Evolutionary conservation across 2,797 vertebrate genomes (phyloP), one percentile per base, ranked within the genome.

Genomic region (Cynopterus sphinx): DNA sequence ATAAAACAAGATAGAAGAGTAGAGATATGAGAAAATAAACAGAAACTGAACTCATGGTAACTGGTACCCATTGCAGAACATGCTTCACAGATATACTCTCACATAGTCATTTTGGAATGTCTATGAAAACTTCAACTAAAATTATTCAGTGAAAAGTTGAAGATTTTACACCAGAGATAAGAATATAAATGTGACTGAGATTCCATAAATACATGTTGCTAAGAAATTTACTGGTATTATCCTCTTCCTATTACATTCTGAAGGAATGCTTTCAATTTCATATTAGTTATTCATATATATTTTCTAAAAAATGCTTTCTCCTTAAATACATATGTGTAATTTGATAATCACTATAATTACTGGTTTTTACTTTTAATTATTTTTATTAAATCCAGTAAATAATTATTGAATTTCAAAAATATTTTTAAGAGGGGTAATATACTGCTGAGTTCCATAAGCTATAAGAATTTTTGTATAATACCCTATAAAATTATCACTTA

Each of bases 401-500:
- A 96, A 61, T 65, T 15, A 78, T 2, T 73, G 7, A 6, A 83
- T 70, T 94, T 84, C 17, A 77, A 71, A 39, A 74, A 84, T 65
- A 82, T 0, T 2, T 95, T 57, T 93, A 59, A 89, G 67, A 75
- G 61, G 51, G 41, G 36, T 91, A 77, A 78, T 36, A 79, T 26
- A 26, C 0, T 0, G 65, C 39, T 33, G 13, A 36, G 87, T 95
- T 97, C 61, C 82, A 16, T 81, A 96, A 78, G 59, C 94, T 78
- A 39, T 28, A 83, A 75, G 59, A 67, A 84, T 57, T 59, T 94
- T 82, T 94, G 28, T 12, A 90, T 4, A 61, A 12, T 51, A 84
- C 39, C 57, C 67, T 84, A 91, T 79, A 95, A 98, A 86, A 39
- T 84, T n/a, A 53, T 8, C 5, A 17, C 96, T 98, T 97, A 96